Evolutionary conservation across 1,140 invertebrate species (phyloP).

Genomic region (Carcinoscorpius rotundicauda): DNA sequence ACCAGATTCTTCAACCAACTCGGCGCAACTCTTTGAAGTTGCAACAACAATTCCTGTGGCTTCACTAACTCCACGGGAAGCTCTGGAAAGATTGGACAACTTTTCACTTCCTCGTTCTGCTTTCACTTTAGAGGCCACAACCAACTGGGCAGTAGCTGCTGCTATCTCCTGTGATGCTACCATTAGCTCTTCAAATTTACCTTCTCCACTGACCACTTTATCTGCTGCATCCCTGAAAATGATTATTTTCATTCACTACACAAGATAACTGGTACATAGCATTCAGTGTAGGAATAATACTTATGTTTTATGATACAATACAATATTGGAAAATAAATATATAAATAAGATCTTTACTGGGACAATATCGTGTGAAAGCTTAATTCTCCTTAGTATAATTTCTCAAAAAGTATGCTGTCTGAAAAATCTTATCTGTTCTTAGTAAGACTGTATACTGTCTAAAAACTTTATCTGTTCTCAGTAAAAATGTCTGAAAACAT

Average conservation of each 20-base stretch:
- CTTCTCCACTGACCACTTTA: constrained; percentile 71
- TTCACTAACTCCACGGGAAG: constrained; percentile 74
- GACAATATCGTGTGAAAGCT: too few species aligned
- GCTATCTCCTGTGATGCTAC: constrained; percentile 96
- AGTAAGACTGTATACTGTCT: too few species aligned
- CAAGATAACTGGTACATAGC: too few species aligned
- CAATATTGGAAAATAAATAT: background rate
- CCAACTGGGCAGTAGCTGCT: constrained; percentile 90
- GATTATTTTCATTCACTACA: too few species aligned
- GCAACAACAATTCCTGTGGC: constrained; percentile 86
- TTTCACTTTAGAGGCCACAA: constrained; percentile 57
- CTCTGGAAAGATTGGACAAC: constrained; percentile 59
- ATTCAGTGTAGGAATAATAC: too few species aligned
- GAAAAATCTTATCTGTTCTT: too few species aligned
- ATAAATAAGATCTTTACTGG: background rate
- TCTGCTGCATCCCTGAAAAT: constrained; percentile 70
- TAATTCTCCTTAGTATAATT: too few species aligned
- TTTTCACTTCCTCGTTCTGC: constrained; percentile 69
- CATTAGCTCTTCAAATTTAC: constrained; percentile 84
- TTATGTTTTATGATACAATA: too few species aligned
- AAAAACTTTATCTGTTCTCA: too few species aligned
- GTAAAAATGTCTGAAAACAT: too few species aligned
- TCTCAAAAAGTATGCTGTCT: too few species aligned
- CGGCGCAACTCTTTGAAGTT: constrained; percentile 73
- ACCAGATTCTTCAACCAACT: constrained; percentile 75